Evolutionary conservation across 1,140 invertebrate species (phyloP), one percentile per base, ranked within the genome.

Genomic region (Caenorhabditis elegans): DNA sequence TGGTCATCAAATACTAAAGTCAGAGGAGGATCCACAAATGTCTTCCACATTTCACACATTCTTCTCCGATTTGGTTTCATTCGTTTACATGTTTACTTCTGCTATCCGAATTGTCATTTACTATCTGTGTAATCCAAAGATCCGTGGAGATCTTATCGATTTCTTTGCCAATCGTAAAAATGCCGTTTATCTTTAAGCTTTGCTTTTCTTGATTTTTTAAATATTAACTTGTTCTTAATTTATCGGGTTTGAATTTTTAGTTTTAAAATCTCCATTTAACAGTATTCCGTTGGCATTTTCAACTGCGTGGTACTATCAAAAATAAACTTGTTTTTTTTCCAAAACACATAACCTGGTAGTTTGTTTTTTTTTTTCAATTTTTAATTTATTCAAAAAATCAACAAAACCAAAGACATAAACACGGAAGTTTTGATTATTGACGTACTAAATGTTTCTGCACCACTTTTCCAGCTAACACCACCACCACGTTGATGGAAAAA

Each of bases 31-130:
- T 75, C 82, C 86, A 6, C 81, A 48, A 10, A 49, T 86, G 75
- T 86, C 87, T 17, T 88, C 87, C n/a, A 84, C 86, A 1, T 88
- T 88, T 47, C 87, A 88, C 75, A 88, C 87, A 1, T 80, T 77
- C 17, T 88, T 88, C 79, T 86, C 85, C 34, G 87, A 88, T 76
- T 47, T 86, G 43, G 86, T 87, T 19, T 84, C 81, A 10, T 86
- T 86, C 75, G 36, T 85, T 11, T 87, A 86, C 84, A 88, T 87
- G 87, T 88, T 88, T 76, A 88, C 87, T 3, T 84, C 82, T 15
- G 87, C 87, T n/a, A 86, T 86, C 47, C 86, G 87, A n/a, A 31
- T 86, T 22, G 43, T 86, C 48, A 88, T 88, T 78, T 88, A 88
- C 76, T 86, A 86, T 48, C 26, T 78, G 17, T 88, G 87, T 47